phyloP scores from a whole-genome alignment of 1,140 invertebrate genomes.

The Globodera ellingtonae region DNA sequence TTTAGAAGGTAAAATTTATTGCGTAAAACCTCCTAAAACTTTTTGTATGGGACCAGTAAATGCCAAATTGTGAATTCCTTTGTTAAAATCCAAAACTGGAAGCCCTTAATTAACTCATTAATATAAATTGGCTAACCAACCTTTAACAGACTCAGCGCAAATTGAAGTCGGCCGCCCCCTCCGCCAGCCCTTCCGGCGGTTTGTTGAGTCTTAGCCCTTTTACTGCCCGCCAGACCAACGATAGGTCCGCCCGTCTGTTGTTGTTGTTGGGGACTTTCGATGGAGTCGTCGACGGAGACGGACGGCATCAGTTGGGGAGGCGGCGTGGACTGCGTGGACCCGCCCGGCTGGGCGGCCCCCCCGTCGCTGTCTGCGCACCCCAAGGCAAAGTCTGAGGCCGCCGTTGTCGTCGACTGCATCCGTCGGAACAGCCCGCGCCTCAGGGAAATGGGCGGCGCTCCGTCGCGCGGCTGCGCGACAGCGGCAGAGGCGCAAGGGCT shows the following conservation, averaged over 20 bases:
- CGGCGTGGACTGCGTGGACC: slow-evolving; percentile 60
- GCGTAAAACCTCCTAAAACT: too few relatives aligned
- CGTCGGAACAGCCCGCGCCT: slow-evolving; percentile 60
- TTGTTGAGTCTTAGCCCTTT: slow-evolving; percentile 32
- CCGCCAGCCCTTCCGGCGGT: slow-evolving; percentile 12
- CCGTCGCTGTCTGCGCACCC: slow-evolving; percentile 21
- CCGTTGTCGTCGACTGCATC: slow-evolving; percentile 30
- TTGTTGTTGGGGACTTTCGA: slow-evolving; percentile 48
- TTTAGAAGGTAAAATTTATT: too few relatives aligned
- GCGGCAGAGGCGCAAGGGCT: slow-evolving; percentile 14
- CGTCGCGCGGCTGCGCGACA: slow-evolving; percentile 42
- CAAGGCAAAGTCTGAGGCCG: neutral
- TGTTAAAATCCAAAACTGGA: too few relatives aligned
- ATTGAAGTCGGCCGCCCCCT: slow-evolving; percentile 59
- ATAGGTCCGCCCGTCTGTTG: slow-evolving; percentile 26
- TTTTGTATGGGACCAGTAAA: too few relatives aligned
- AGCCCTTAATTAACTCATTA: too few relatives aligned
- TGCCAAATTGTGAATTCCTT: too few relatives aligned
- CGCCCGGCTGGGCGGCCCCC: slow-evolving; percentile 43
- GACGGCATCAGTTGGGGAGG: slow-evolving; percentile 46
- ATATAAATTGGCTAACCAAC: neutral
- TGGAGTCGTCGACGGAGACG: slow-evolving; percentile 45
- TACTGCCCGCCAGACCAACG: slow-evolving; percentile 19
- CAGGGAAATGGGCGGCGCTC: slow-evolving; percentile 52
- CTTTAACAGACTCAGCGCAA: slow-evolving; percentile 38